Conservation (phyloP, 2,113 vertebrate species). For the Seriola quinqueradiata region DNA sequence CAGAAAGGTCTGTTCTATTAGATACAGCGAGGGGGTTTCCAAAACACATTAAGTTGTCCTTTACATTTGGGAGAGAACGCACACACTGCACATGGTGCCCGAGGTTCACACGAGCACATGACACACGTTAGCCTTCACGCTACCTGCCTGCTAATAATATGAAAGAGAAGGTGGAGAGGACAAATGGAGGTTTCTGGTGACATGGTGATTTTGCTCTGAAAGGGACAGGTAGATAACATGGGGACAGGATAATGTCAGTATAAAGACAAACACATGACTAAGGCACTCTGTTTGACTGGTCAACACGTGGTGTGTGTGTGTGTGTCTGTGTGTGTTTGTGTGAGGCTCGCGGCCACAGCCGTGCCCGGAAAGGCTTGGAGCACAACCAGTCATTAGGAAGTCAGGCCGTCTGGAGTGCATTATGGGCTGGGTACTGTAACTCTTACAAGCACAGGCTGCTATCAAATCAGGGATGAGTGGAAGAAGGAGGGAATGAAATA, state of each 20-base stretch:
- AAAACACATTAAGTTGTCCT: constrained; percentile 61
- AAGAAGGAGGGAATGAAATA: constrained; percentile 45
- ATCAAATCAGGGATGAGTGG: constrained; percentile 75
- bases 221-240: constrained; percentile 19
- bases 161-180: background rate
- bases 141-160: constrained; percentile 6
- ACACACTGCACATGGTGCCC: constrained; percentile 28
- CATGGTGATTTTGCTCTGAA: constrained; percentile 30
- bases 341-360: constrained; percentile 81
- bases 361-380: constrained; percentile 87
- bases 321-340: constrained; percentile 74
- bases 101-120: constrained; percentile 28
- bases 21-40: constrained; percentile 63
- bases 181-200: background rate
- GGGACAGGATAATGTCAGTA: background rate
- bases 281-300: constrained; percentile 54
- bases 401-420: constrained; percentile 86
- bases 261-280: constrained; percentile 50
- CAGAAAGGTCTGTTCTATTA: constrained; percentile 54
- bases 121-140: constrained; percentile 39
- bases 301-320: constrained; percentile 64
- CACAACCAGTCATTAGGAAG: constrained; percentile 87
- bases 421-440: constrained; percentile 84
- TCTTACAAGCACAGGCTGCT: constrained; percentile 83
- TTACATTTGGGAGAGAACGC: constrained; percentile 42